These are phyloP conservation scores for Paratilapia polleni DNA, from an alignment of 2,113 vertebrate species.

Conservation along the genomic window DNA sequence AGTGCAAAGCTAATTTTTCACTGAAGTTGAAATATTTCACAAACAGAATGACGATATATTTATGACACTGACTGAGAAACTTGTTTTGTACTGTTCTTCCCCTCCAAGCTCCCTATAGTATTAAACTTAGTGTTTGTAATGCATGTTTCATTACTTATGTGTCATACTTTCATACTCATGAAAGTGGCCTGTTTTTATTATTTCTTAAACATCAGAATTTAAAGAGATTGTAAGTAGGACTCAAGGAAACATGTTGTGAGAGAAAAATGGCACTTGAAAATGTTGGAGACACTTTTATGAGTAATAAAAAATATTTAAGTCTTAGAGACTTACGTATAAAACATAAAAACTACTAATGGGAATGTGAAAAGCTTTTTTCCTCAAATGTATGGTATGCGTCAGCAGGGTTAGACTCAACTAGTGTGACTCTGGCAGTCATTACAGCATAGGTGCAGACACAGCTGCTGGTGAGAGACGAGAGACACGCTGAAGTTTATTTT, in stretches of 20 bases:
- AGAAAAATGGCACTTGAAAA: neutral
- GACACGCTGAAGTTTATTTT: too few relatives aligned
- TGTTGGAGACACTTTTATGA: neutral
- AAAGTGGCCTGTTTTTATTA: neutral
- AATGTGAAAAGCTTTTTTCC: neutral
- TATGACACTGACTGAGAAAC: neutral
- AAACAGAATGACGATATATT: neutral
- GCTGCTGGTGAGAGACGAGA: too few relatives aligned
- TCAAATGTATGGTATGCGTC: neutral
- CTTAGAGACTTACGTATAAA: neutral
- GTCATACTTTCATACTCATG: neutral
- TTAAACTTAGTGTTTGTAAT: neutral
- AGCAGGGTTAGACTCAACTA: too few relatives aligned
- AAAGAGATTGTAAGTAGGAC: neutral
- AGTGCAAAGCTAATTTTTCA: neutral
- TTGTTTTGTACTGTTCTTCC: neutral
- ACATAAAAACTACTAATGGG: neutral
- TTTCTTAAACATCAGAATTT: neutral
- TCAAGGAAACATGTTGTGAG: neutral
- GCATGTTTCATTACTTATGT: neutral
- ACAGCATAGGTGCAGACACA: too few relatives aligned
- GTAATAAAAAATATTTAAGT: neutral
- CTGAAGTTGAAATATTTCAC: neutral
- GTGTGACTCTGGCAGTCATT: too few relatives aligned
- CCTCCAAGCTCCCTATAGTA: neutral